A percentile compares a stretch with the other conserved stretches of the same genome.
These are phyloP conservation scores for Disparrhopalites patrizii DNA, from an alignment of 2,888 invertebrate species.

Conservation along the genomic window DNA sequence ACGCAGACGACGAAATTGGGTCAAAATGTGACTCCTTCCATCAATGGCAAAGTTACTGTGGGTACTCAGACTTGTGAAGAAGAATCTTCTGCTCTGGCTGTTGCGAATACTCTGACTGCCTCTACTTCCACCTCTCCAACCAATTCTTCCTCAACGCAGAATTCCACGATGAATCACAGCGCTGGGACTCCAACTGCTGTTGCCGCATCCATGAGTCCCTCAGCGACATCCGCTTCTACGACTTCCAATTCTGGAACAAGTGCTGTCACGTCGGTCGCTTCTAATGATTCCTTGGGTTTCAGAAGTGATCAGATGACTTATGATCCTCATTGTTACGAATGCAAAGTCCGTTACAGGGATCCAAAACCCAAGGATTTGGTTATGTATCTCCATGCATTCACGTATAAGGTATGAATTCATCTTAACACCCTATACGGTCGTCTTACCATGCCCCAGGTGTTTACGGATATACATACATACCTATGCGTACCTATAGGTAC, in stretches of 20 bases:
- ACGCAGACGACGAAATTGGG: background rate
- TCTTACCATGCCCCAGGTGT: too few relatives aligned
- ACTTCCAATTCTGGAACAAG: background rate
- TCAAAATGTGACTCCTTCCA: background rate
- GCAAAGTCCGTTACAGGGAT: slow-evolving; percentile 85
- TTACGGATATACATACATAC: too few relatives aligned
- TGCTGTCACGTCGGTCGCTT: background rate
- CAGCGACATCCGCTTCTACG: background rate
- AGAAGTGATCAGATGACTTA: slow-evolving; percentile 68
- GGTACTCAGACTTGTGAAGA: slow-evolving; percentile 82
- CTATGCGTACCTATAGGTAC: too few relatives aligned
- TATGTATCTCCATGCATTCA: slow-evolving; percentile 95
- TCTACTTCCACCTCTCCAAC: slow-evolving; percentile 27
- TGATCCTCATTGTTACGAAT: slow-evolving; percentile 88
- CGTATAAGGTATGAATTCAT: slow-evolving; percentile 64
- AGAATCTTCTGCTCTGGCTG: slow-evolving; percentile 57
- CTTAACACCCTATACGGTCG: too few relatives aligned
- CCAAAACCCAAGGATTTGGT: slow-evolving; percentile 86
- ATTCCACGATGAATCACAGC: slow-evolving; percentile 10
- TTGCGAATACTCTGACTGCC: slow-evolving; percentile 12
- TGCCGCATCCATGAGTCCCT: background rate
- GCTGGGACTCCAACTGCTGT: slow-evolving; percentile 2
- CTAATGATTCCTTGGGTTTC: slow-evolving; percentile 54
- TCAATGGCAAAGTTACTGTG: slow-evolving; percentile 64
- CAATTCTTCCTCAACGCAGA: slow-evolving; percentile 11